Evolutionary conservation across 2,888 invertebrate species (phyloP).

Genomic region (Linnaemya tessellans): DNA sequence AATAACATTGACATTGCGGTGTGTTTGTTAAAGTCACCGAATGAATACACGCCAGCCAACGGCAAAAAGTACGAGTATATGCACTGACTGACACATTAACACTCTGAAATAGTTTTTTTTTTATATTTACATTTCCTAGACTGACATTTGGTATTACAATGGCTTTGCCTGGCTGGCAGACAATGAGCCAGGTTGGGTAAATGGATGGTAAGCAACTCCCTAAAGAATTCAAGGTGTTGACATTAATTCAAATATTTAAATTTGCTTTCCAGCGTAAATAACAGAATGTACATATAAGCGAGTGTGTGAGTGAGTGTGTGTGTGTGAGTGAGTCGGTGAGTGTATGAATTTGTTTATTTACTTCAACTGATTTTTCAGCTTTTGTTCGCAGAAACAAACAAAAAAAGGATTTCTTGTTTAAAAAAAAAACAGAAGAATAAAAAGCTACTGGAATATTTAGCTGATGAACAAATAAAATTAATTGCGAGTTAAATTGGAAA

Average conservation of each 20-base stretch:
- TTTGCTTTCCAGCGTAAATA: conserved; percentile 47
- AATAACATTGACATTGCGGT: conserved; percentile 66
- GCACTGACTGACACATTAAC: neutral
- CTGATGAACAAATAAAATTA: conserved; percentile 34
- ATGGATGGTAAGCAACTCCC: neutral
- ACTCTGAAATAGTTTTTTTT: neutral
- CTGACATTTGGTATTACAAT: conserved; percentile 23
- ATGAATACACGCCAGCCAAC: neutral
- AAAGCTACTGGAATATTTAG: neutral
- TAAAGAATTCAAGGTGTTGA: conserved; percentile 64
- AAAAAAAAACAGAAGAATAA: neutral
- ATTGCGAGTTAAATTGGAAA: conserved; percentile 27
- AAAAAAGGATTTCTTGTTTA: conserved; percentile 4
- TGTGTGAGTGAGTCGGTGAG: neutral
- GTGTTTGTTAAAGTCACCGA: conserved; percentile 5
- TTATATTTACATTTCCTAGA: conserved; percentile 25
- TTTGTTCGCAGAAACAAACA: neutral
- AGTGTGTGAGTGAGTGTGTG: neutral
- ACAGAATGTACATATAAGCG: conserved; percentile 15
- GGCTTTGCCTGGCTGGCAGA: conserved; percentile 26
- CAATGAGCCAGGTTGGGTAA: conserved; percentile 7
- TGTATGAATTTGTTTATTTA: neutral
- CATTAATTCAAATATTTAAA: conserved; percentile 67
- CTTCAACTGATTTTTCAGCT: conserved; percentile 13
- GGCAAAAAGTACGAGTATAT: neutral